Evolutionary conservation across 2,797 vertebrate genomes (phyloP), one percentile per base, ranked within the genome.

Genomic region (Falco columbarius): DNA sequence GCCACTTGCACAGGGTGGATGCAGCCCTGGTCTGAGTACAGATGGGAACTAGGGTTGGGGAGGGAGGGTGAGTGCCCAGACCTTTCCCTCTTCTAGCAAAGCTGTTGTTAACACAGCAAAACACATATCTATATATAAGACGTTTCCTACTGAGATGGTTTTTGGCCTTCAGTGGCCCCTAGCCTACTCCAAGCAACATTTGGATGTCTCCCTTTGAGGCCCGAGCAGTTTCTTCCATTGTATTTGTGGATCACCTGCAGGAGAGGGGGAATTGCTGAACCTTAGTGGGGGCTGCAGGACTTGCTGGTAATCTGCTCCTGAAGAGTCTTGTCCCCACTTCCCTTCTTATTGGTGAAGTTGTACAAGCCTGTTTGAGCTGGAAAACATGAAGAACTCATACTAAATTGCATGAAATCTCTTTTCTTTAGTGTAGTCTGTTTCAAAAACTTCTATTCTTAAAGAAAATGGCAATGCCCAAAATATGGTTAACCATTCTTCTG

Each of bases 71-170:
- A 42, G 9, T 44, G n/a, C 23, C 8, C 2, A 72, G n/a, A 10
- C 7, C 51, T 54, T 68, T 68, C 12, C 7, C 34, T 81, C n/a
- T 16, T 72, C 66, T 72, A 36, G 18, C 12, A 67, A 81, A 74
- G 11, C 32, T 77, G 11, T 36, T 52, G 55, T 61, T 83, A 74
- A 36, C 20, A 77, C 42, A 26, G 36, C 32, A 59, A n/a, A 80
- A 27, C 44, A 66, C 4, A 6, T 1, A 0, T 26, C 29, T n/a
- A 1, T 4, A 2, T 36, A 23, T 36, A 22, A 93, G 16, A 44
- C 9, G 6, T 40, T 62, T 10, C 20, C 56, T 72, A 47, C 21
- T 42, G 81, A 52, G 44, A 4, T 20, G 4, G 7, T 18, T 70
- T 89, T 67, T 67, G 21, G 21, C 26, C 21, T 61, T 68, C 66